Conservation (phyloP, 2,888 invertebrate genomes). For the Macrosoma leucophasiata region DNA sequence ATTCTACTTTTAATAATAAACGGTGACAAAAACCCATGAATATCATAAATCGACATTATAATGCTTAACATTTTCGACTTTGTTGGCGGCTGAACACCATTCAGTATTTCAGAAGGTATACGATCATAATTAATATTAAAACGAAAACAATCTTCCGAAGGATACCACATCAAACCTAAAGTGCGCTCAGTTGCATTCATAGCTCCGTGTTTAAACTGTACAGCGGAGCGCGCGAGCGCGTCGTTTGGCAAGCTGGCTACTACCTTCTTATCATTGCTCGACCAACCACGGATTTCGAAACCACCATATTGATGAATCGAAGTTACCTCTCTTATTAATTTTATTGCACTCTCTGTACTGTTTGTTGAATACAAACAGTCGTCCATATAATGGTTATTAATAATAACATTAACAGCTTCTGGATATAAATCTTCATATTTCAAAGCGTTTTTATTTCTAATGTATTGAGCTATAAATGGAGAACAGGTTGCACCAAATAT, state of each 20-base stretch:
- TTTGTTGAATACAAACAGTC: too few species aligned
- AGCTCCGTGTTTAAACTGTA: constrained; percentile 15
- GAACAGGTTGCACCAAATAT: constrained; percentile 24
- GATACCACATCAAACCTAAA: constrained; percentile 22
- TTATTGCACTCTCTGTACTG: too few species aligned
- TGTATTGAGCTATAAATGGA: constrained; percentile 24
- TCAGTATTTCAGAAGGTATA: constrained; percentile 9
- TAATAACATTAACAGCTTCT: too few species aligned
- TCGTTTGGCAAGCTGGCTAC: constrained; percentile 11
- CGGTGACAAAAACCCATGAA: too few species aligned
- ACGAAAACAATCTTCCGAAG: constrained; percentile 16
- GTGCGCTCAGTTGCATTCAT: too few species aligned
- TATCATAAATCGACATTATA: too few species aligned
- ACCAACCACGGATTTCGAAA: constrained; percentile 19
- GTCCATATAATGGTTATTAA: too few species aligned
- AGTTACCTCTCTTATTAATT: too few species aligned
- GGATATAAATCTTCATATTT: too few species aligned
- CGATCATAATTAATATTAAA: constrained; percentile 16
- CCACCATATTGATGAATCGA: constrained; percentile 15
- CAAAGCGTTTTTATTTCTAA: constrained; percentile 13
- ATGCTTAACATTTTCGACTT: too few species aligned
- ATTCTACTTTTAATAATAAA: too few species aligned
- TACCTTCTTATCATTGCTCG: constrained; percentile 17
- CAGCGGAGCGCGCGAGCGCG: constrained; percentile 17
- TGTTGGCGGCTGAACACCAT: constrained; percentile 12